A percentile compares a stretch with the other conserved stretches of the same genome.
phyloP scores from a whole-genome alignment of 2,888 invertebrate genomes.

The Parnassius mnemosyne region DNA sequence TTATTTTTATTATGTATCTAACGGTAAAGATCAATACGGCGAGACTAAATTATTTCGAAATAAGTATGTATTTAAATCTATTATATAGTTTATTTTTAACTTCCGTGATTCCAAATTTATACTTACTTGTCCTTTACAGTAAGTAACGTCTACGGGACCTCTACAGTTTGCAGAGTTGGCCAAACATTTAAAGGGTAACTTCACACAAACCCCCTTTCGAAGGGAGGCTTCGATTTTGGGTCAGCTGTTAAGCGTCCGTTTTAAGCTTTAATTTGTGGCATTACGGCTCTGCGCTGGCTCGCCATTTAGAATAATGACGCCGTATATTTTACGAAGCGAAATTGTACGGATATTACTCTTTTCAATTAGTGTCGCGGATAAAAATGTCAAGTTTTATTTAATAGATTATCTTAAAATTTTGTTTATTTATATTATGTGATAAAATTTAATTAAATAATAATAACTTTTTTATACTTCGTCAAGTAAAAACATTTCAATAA shows the following conservation, averaged over 20 bases:
- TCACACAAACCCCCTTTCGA: slow-evolving; percentile 44
- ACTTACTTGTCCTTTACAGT: not conserved
- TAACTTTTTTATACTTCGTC: too few relatives aligned
- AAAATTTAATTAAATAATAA: too few relatives aligned
- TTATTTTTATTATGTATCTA: too few relatives aligned
- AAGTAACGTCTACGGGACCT: not conserved
- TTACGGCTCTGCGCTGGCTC: slow-evolving; percentile 65
- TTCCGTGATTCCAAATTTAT: too few relatives aligned
- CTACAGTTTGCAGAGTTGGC: slow-evolving; percentile 15
- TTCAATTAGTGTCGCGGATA: slow-evolving; percentile 44
- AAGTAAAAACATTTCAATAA: too few relatives aligned
- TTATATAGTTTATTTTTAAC: too few relatives aligned
- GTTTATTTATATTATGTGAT: too few relatives aligned
- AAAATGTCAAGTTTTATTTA: too few relatives aligned
- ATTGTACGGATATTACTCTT: slow-evolving; percentile 58
- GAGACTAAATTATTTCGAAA: too few relatives aligned
- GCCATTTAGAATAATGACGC: slow-evolving; percentile 75
- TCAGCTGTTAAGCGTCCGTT: slow-evolving; percentile 79
- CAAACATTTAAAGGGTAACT: slow-evolving; percentile 22
- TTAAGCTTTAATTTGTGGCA: slow-evolving; percentile 81
- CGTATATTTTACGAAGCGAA: slow-evolving; percentile 55
- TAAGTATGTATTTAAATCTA: too few relatives aligned
- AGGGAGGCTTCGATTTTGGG: slow-evolving; percentile 75
- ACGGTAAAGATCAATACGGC: too few relatives aligned
- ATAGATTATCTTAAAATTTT: too few relatives aligned